Conservation (phyloP, 1,140 invertebrate genomes). For the Drosophila sp. region DNA sequence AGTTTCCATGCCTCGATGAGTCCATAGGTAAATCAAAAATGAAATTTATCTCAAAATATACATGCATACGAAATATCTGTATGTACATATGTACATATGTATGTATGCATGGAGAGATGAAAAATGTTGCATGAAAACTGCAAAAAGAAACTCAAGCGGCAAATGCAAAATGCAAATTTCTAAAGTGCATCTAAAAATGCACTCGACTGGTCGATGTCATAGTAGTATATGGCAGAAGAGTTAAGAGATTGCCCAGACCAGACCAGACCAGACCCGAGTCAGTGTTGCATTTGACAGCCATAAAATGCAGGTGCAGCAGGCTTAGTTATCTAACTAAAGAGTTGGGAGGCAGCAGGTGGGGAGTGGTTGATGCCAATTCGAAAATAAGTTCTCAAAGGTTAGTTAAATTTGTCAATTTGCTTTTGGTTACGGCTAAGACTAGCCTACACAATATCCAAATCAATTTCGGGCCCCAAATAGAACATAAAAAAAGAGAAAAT, state of each 20-base stretch:
- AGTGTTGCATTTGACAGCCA: slow-evolving; percentile 70
- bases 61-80: not conserved
- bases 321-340: slow-evolving; percentile 1
- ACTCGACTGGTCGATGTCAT: slow-evolving; percentile 29
- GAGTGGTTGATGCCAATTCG: slow-evolving; percentile 17
- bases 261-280: slow-evolving; percentile 10
- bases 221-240: slow-evolving; percentile 10
- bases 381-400: slow-evolving; percentile 36
- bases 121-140: slow-evolving; percentile 49
- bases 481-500: slow-evolving; percentile 7
- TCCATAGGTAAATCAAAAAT: slow-evolving; percentile 67
- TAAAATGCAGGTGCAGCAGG: slow-evolving; percentile 70
- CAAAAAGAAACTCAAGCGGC: slow-evolving; percentile 29
- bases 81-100: not conserved
- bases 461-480: slow-evolving; percentile 26
- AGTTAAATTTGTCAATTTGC: slow-evolving; percentile 36
- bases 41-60: slow-evolving; percentile 57
- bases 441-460: slow-evolving; percentile 31
- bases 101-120: not conserved
- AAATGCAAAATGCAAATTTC: slow-evolving; percentile 40
- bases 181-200: slow-evolving; percentile 65
- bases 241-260: slow-evolving; percentile 11
- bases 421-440: slow-evolving; percentile 39
- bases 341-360: slow-evolving; percentile 24
- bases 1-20: slow-evolving; percentile 50